A percentile compares a stretch with the other conserved stretches of the same genome.
Conservation (phyloP, 2,888 invertebrate species). For the Iphiclides podalirius region DNA sequence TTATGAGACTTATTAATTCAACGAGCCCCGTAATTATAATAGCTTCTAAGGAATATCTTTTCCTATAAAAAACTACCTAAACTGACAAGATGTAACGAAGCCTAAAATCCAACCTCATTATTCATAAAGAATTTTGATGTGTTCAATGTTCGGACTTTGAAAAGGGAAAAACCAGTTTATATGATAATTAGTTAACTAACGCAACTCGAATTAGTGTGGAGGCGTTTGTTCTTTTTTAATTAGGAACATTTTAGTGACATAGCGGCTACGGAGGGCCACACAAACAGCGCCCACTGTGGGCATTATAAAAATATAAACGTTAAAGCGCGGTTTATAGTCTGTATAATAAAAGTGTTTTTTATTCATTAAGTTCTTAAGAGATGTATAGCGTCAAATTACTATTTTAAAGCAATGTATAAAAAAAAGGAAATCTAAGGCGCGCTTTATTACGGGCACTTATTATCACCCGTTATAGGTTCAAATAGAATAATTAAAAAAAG, state of each 20-base stretch:
- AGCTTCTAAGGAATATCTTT: slow-evolving; percentile 44
- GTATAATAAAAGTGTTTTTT: slow-evolving; percentile 4
- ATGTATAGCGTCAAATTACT: too few relatives aligned
- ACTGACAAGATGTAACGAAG: slow-evolving; percentile 64
- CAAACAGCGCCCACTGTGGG: slow-evolving; percentile 11
- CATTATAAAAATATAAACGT: slow-evolving; percentile 15
- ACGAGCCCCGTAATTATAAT: slow-evolving; percentile 42
- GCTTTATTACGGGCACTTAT: too few relatives aligned
- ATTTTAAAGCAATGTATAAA: too few relatives aligned
- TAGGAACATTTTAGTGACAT: slow-evolving; percentile 28
- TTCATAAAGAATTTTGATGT: slow-evolving; percentile 66
- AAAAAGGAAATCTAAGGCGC: too few relatives aligned
- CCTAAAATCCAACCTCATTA: slow-evolving; percentile 69
- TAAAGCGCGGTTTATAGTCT: slow-evolving; percentile 13
- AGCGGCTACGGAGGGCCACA: slow-evolving; percentile 10
- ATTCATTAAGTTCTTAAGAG: neutral
- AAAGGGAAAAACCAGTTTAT: slow-evolving; percentile 57
- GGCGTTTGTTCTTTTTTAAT: slow-evolving; percentile 50
- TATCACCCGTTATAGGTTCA: too few relatives aligned
- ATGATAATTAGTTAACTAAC: slow-evolving; percentile 53
- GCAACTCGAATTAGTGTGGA: slow-evolving; percentile 44
- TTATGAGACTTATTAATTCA: slow-evolving; percentile 42
- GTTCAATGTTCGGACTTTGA: slow-evolving; percentile 43
- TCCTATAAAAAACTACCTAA: slow-evolving; percentile 48
- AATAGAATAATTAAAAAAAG: too few relatives aligned